Conservation (phyloP, 2,888 invertebrate genomes). For the Nasonovia ribisnigri region DNA sequence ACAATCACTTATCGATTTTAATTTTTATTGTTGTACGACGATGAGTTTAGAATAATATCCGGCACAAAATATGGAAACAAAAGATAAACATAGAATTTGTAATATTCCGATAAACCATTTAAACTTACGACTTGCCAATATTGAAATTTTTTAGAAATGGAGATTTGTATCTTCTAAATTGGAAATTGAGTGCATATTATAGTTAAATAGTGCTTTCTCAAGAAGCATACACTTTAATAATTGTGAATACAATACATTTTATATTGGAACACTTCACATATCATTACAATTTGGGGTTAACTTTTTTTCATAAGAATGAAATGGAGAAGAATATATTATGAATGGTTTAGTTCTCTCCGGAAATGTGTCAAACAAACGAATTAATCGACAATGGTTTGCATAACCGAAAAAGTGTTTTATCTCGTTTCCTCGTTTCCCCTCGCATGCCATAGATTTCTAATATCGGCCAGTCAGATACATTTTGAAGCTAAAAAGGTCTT, state of each 20-base stretch:
- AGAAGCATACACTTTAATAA: not conserved
- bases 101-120: not conserved
- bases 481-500: conserved; percentile 58
- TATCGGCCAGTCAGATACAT: conserved; percentile 48
- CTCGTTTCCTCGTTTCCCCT: not conserved
- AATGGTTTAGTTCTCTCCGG: conserved; percentile 35
- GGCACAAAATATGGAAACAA: too few relatives aligned
- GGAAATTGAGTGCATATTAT: not conserved
- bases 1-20: not conserved
- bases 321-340: conserved; percentile 42
- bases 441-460: conserved; percentile 43
- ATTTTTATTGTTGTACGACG: not conserved
- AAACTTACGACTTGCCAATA: not conserved
- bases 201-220: not conserved
- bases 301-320: conserved; percentile 7
- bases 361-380: conserved; percentile 54
- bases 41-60: not conserved
- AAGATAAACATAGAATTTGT: not conserved
- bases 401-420: conserved; percentile 63
- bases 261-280: not conserved
- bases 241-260: not conserved
- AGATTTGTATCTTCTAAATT: not conserved
- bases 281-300: not conserved
- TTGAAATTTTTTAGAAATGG: too few relatives aligned
- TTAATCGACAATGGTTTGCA: conserved; percentile 57